Base-by-base conservation (phyloP, 2,888 invertebrate genomes). In the Acholoe squamosa region DNA sequence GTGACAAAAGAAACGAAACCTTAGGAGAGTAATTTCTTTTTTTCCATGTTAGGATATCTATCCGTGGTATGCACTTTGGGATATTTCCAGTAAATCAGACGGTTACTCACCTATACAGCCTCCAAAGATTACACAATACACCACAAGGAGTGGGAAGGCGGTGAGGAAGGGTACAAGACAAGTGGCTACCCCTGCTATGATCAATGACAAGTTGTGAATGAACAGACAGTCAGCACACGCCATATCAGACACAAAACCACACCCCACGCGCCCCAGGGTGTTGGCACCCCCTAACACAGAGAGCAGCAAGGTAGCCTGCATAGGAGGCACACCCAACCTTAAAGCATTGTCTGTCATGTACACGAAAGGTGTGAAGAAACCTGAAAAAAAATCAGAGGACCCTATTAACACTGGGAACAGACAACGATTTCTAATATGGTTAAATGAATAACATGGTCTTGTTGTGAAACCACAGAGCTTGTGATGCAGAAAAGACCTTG, bases 151-250 rank as follows among this genome's bases (percentile, higher is more conserved):
- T 88, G 96, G 96, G 90, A 96, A 96, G 16, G 96, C 91, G 28
- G 76, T 95, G 43, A 97, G 97, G 22, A 97, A 94, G 0, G 98
- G 98, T 93, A 98, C 98, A 56, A 97, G 94, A 92, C 98, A 97
- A 0, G 99, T 99, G 1, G 98, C 97, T n/a, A 98, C 94, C n/a
- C 99, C 99, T n/a, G 98, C 98, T 16, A 98, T 96, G 0, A 98
- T 97, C 90, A 99, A 97, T 0, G 98, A 98, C 56, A 98, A 96
- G 95, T 99, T 99, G 96, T 98, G 99, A 89, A 99, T 97, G 96
- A 98, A 96, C 12, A 99, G 96, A 0, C 98, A 98, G 94, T 98
- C 98, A 1, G 98, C 97, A 92, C 98, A 98, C 0, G 96, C 97
- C 97, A 90, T 98, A 97, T 96, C 98, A 96, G 91, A 95, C 61